Conservation (phyloP, 2,888 invertebrate genomes). For the Pseudeuparius sepicola region DNA sequence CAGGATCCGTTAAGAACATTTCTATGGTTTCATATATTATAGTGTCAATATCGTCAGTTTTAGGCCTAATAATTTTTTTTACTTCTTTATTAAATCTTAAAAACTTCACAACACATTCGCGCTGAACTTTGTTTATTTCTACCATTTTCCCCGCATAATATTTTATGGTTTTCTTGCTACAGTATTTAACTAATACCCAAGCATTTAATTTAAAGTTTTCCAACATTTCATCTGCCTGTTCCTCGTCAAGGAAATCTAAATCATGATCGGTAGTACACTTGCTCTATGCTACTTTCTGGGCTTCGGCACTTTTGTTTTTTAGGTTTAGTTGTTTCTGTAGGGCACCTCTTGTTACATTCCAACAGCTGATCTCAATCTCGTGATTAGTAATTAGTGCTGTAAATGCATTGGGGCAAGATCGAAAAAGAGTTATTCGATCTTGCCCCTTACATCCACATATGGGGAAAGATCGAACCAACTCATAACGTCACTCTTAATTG, state of each 20-base stretch:
- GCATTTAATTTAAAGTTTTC: conserved; percentile 14
- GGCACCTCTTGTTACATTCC: conserved; percentile 7
- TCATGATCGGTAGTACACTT: too few relatives aligned
- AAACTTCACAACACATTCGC: conserved; percentile 14
- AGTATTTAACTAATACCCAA: conserved; percentile 14
- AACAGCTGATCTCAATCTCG: conserved; percentile 12
- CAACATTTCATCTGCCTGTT: conserved; percentile 9
- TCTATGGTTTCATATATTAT: conserved; percentile 12
- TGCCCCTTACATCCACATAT: conserved; percentile 2
- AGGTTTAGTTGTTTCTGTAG: conserved; percentile 6
- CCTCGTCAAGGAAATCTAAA: conserved; percentile 13
- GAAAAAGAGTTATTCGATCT: conserved; percentile 1
- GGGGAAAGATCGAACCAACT: conserved; percentile 1
- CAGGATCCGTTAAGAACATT: conserved; percentile 10
- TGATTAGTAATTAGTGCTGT: too few relatives aligned
- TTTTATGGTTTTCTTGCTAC: conserved; percentile 9
- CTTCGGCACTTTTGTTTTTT: conserved; percentile 14
- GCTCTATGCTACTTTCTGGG: conserved; percentile 11
- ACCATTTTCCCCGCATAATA: conserved; percentile 11
- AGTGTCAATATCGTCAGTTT: conserved; percentile 12
- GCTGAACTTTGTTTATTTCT: conserved; percentile 10
- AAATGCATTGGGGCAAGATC: too few relatives aligned
- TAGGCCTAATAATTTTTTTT: conserved; percentile 10
- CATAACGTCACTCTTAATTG: conserved; percentile 4
- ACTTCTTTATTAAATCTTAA: conserved; percentile 13